phyloP scores from a whole-genome alignment of 2,113 vertebrate genomes.

The Brachyhypopomus gauderio region DNA sequence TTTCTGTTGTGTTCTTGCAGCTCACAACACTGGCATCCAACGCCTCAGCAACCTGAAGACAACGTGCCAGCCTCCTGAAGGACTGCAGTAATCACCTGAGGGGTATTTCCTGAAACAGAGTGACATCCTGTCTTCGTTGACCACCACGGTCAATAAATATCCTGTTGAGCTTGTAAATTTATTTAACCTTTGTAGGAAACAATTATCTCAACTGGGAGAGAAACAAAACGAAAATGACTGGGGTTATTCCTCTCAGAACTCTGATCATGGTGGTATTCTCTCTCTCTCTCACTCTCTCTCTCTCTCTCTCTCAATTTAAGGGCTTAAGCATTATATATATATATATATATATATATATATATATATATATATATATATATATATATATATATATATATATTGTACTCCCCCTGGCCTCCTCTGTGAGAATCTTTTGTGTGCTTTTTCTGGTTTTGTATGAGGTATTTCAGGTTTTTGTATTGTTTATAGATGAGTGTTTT shows the following conservation, averaged over 20 bases:
- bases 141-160: constrained; percentile 24
- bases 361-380: too few relatives aligned
- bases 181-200: neutral
- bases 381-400: too few relatives aligned
- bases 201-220: neutral
- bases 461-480: too few relatives aligned
- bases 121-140: constrained; percentile 18
- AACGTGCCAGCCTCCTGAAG: neutral
- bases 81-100: neutral
- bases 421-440: too few relatives aligned
- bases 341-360: too few relatives aligned
- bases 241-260: neutral
- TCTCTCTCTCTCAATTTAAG: neutral
- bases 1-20: constrained; percentile 10
- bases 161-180: neutral
- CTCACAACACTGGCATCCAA: neutral
- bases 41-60: neutral
- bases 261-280: neutral
- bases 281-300: neutral
- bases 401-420: too few relatives aligned
- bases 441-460: too few relatives aligned
- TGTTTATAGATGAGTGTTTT: too few relatives aligned
- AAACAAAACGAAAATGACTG: neutral
- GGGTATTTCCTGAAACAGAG: neutral
- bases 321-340: neutral